Conservation (phyloP, 2,888 invertebrate genomes). For the Pemphredon lugubris region DNA sequence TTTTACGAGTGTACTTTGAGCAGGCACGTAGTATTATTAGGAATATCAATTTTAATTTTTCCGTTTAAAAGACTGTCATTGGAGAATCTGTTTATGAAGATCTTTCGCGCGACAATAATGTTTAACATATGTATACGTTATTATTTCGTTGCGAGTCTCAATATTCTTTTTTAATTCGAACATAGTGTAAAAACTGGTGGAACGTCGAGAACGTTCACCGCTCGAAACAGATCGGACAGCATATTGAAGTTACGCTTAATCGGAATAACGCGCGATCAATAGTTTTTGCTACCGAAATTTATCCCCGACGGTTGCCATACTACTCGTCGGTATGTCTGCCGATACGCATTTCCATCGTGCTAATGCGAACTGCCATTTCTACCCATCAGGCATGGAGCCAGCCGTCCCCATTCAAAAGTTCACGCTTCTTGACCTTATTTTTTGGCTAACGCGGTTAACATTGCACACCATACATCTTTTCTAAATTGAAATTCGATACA, state of each 20-base stretch:
- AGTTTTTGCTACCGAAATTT: conserved; percentile 53
- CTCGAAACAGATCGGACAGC: conserved; percentile 65
- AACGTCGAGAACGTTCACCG: conserved; percentile 68
- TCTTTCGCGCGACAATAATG: too few relatives aligned
- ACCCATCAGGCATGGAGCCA: conserved; percentile 48
- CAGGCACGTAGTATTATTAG: too few relatives aligned
- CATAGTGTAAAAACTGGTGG: conserved; percentile 30
- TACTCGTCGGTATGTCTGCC: conserved; percentile 57
- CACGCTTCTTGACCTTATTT: conserved; percentile 28
- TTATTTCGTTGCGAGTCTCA: too few relatives aligned
- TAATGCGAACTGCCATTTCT: conserved; percentile 47
- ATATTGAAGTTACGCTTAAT: conserved; percentile 35
- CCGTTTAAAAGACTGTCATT: too few relatives aligned
- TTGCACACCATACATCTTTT: too few relatives aligned
- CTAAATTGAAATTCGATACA: too few relatives aligned
- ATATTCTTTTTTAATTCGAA: too few relatives aligned
- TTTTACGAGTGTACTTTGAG: too few relatives aligned
- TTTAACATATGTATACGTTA: too few relatives aligned
- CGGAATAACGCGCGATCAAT: conserved; percentile 27
- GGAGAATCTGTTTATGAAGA: too few relatives aligned
- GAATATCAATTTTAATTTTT: too few relatives aligned
- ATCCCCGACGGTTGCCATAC: conserved; percentile 35
- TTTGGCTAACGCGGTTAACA: neutral
- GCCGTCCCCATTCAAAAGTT: neutral
- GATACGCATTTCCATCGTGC: conserved; percentile 51